A percentile compares a stretch with the other conserved stretches of the same genome.
These are phyloP conservation scores for Montipora foliosa DNA, from an alignment of 64 coral and sea anemone genomes.

Conservation along the genomic window DNA sequence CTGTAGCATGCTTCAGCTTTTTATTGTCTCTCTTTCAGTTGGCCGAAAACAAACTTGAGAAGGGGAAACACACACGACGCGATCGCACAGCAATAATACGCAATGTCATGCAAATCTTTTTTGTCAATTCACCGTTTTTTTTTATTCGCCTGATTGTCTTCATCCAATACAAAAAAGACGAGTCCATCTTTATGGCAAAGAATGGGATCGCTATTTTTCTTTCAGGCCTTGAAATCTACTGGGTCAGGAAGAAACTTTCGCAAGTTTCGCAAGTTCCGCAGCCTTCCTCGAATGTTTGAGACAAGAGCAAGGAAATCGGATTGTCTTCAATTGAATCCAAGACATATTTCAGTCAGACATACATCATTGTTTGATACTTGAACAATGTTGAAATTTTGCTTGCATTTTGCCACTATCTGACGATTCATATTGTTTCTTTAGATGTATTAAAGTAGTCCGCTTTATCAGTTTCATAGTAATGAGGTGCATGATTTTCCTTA, in stretches of 20 bases:
- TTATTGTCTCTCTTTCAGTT: constrained; percentile 4
- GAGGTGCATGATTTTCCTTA: too few relatives aligned
- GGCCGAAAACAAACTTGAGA: constrained; percentile 35
- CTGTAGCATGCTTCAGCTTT: constrained; percentile 44
- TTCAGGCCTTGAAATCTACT: constrained; percentile 2
- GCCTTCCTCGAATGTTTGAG: too few relatives aligned
- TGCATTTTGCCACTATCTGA: too few relatives aligned
- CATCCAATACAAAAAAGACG: constrained; percentile 23
- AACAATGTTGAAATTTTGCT: too few relatives aligned
- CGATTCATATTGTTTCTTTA: too few relatives aligned
- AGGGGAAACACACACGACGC: neutral
- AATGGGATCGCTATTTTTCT: constrained; percentile 63
- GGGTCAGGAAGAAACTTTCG: neutral
- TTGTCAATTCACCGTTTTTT: constrained; percentile 60
- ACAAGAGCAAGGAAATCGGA: too few relatives aligned
- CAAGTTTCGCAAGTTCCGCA: too few relatives aligned
- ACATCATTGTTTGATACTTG: too few relatives aligned
- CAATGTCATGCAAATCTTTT: constrained; percentile 14
- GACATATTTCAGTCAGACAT: too few relatives aligned
- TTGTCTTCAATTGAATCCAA: too few relatives aligned
- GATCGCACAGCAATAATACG: neutral
- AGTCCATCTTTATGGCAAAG: constrained; percentile 77
- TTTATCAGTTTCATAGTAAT: too few relatives aligned
- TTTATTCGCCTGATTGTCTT: constrained; percentile 57
- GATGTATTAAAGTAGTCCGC: too few relatives aligned